Percentiles rank a stretch among this genome's conserved stretches.
These are phyloP conservation scores for Allobates femoralis DNA, from an alignment of 2,797 vertebrate genomes.

Conservation along the genomic window DNA sequence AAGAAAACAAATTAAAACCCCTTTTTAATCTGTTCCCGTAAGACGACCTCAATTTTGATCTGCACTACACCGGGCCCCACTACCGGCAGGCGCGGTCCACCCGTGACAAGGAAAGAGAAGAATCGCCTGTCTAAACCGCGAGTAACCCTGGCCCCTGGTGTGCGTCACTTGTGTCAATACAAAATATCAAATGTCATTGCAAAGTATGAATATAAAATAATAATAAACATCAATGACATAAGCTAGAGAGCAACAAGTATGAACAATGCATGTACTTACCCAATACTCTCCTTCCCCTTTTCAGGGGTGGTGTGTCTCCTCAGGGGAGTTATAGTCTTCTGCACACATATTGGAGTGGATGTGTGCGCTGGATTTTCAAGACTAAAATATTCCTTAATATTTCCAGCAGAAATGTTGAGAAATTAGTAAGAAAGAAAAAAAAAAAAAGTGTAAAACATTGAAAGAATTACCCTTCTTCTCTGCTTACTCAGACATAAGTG, in stretches of 20 bases:
- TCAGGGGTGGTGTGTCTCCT: conserved; percentile 91
- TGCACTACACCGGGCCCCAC: no score
- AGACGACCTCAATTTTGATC: no score
- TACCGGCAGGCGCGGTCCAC: no score
- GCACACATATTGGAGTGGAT: conserved; percentile 94
- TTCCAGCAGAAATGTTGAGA: conserved; percentile 88
- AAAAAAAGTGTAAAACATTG: neutral
- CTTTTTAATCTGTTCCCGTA: no score
- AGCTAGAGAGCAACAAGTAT: neutral
- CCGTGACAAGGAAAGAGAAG: no score
- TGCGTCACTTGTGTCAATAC: no score
- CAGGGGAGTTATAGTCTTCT: conserved; percentile 89
- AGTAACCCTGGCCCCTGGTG: no score
- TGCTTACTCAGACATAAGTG: neutral
- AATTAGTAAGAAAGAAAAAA: conserved; percentile 75
- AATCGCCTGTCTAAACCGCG: no score
- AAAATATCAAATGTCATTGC: neutral
- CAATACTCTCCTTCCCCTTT: conserved; percentile 95
- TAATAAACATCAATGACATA: neutral
- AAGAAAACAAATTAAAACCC: no score
- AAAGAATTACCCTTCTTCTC: neutral
- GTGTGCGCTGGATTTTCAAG: conserved; percentile 94
- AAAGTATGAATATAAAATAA: neutral
- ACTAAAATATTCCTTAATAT: conserved; percentile 88
- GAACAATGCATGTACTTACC: conserved; percentile 74